Conservation (phyloP, 2,113 vertebrate species). For the Anarhynchus alexandrinus region DNA sequence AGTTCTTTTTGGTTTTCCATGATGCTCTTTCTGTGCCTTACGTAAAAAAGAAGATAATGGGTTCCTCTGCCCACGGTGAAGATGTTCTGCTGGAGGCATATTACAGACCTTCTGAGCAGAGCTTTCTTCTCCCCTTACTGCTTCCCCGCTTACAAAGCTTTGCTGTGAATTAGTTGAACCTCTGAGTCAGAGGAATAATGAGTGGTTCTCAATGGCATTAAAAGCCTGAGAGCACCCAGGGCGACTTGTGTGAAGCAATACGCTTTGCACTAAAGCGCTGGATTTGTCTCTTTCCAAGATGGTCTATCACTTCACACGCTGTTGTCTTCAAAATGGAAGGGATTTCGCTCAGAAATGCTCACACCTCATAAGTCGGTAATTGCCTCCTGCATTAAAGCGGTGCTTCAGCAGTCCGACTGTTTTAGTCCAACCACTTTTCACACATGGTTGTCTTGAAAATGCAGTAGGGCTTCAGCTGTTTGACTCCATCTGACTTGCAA, state of each 20-base stretch:
- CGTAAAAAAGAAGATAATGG: rapidly evolving
- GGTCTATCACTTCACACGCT: conserved; percentile 1
- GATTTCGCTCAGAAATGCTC: conserved; percentile 35
- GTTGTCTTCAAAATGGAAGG: background rate
- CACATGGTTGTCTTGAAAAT: background rate
- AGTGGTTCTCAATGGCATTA: background rate
- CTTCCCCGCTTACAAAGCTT: background rate
- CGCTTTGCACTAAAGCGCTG: background rate
- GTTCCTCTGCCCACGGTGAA: background rate
- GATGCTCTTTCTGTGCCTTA: background rate
- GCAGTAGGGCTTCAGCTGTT: background rate
- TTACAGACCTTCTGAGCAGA: background rate
- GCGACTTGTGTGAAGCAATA: background rate
- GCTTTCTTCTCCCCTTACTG: background rate
- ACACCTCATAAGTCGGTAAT: background rate
- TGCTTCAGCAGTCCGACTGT: background rate
- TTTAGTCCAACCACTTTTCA: background rate
- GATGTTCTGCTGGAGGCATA: background rate
- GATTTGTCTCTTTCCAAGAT: conserved; percentile 9
- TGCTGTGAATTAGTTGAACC: background rate
- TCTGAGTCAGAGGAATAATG: conserved; percentile 20
- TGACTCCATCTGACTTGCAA: background rate
- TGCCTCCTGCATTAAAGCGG: conserved; percentile 29
- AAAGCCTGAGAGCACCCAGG: background rate
- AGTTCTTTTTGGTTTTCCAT: background rate